Percentiles rank a stretch among this genome's conserved stretches.
Evolutionary conservation across 2,113 vertebrate species (phyloP).

Genomic region (Lates calcarifer): DNA sequence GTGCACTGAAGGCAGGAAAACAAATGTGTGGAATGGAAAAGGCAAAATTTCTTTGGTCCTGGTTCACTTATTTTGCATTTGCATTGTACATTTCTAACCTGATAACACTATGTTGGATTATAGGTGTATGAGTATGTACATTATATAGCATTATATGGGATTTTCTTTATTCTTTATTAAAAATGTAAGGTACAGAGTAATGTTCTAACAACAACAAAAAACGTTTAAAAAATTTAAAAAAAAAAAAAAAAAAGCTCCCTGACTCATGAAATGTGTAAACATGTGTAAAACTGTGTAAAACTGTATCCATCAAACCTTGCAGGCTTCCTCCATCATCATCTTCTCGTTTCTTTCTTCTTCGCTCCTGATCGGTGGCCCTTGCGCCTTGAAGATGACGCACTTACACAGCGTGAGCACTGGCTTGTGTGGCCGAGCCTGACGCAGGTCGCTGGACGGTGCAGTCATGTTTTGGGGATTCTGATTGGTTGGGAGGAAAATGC

Average conservation of each 20-base stretch:
- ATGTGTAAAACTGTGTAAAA: not conserved
- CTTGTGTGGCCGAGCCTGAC: constrained; percentile 76
- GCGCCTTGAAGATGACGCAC: constrained; percentile 45
- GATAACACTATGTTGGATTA: not conserved
- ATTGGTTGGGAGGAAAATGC: not conserved
- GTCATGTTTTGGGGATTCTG: constrained; percentile 61
- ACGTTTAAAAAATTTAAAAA: too few species aligned
- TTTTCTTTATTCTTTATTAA: constrained; percentile 7
- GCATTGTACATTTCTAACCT: not conserved
- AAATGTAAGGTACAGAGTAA: not conserved
- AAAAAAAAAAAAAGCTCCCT: constrained; percentile 18
- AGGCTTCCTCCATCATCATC: constrained; percentile 39
- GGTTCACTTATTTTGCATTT: not conserved
- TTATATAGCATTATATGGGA: not conserved
- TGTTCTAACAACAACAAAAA: not conserved
- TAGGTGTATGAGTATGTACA: constrained; percentile 3
- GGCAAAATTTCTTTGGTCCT: not conserved
- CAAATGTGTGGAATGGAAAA: not conserved
- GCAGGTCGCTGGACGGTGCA: constrained; percentile 76
- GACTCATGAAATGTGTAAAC: constrained; percentile 9
- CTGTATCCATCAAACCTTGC: constrained; percentile 54
- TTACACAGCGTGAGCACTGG: constrained; percentile 75
- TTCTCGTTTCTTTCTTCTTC: constrained; percentile 27
- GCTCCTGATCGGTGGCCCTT: not conserved
- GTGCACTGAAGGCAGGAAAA: not conserved